Base-by-base conservation (phyloP, 2,797 vertebrate species). In the Micrastur ruficollis region DNA sequence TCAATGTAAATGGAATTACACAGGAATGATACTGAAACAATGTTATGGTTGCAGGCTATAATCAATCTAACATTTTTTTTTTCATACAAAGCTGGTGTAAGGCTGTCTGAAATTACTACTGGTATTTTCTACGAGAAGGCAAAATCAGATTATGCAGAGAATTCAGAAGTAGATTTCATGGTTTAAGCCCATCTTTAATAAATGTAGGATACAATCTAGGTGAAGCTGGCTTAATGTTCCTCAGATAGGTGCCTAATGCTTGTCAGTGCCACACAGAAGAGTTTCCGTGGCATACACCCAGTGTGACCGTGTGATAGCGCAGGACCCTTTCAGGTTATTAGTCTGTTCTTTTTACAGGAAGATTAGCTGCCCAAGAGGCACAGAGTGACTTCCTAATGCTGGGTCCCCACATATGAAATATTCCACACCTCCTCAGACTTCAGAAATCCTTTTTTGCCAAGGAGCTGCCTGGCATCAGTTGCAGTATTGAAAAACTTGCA, bases 261-360 rank as follows among this genome's bases (percentile, higher is more conserved):
- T n/a, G 8, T 19, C 32, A 25, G 59, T 46, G 62, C 52, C 59
- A 36, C n/a, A 38, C 29, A 32, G 21, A 55, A 36, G 12, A 6
- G 4, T 80, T 95, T 91, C 81, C 34, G 27, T 5, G 7, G 15
- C 14, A 21, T 18, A 22, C 11, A 6, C 23, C 42, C 50, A 25
- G 10, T 67, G 49, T 29, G 31, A 47, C 21, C 3, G 0, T 2
- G 0, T n/a, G 36, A 42, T 5, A 72, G 19, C 19, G 13, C 40
- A 86, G 62, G 53, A 82, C 13, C 4, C 36, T 75, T 82, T 46
- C 56, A 70, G 42, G 14, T 36, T 87, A 18, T 61, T 62, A 15
- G 13, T 80, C 14, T 59, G 14, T 15, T 74, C 8, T 58, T 92
- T 86, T 59, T 49, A 53, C 29, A 74, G 66, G 34, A 65, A 65